Percentiles rank a stretch among this genome's conserved stretches.
phyloP scores from a whole-genome alignment of 2,888 invertebrate species.

The Athetis lepigone region DNA sequence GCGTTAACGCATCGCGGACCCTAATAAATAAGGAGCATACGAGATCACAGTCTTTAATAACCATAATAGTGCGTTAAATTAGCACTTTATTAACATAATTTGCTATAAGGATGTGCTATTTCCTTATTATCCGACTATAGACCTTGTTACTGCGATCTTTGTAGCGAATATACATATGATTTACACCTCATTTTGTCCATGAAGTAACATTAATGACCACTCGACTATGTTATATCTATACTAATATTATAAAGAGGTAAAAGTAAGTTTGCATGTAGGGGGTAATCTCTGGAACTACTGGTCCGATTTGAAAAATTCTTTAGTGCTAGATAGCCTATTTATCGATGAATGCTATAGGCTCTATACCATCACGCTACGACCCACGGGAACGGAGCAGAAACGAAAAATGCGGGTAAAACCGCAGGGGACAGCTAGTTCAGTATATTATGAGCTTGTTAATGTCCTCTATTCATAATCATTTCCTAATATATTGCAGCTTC shows the following conservation, averaged over 20 bases:
- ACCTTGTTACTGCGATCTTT: background rate
- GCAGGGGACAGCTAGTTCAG: no score
- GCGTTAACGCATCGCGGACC: no score
- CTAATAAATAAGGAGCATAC: constrained; percentile 6
- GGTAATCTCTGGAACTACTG: no score
- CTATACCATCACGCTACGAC: no score
- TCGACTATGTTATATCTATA: constrained; percentile 10
- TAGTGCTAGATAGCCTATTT: no score
- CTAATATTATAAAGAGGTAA: no score
- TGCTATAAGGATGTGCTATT: constrained; percentile 10
- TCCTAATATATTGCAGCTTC: background rate
- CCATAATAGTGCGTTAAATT: constrained; percentile 18
- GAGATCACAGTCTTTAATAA: constrained; percentile 23
- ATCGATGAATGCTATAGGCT: no score
- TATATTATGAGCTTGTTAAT: constrained; percentile 26
- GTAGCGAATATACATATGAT: background rate
- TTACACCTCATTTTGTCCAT: constrained; percentile 2
- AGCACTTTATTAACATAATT: constrained; percentile 31
- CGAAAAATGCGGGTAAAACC: no score
- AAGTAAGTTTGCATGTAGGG: no score
- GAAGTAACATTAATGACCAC: background rate
- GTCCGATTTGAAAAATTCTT: no score
- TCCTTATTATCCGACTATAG: constrained; percentile 15
- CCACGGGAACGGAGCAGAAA: no score
- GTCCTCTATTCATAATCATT: background rate